Evolutionary conservation across 2,888 invertebrate genomes (phyloP), one percentile per base, ranked within the genome.

Genomic region (Caenorhabditis plicata): DNA sequence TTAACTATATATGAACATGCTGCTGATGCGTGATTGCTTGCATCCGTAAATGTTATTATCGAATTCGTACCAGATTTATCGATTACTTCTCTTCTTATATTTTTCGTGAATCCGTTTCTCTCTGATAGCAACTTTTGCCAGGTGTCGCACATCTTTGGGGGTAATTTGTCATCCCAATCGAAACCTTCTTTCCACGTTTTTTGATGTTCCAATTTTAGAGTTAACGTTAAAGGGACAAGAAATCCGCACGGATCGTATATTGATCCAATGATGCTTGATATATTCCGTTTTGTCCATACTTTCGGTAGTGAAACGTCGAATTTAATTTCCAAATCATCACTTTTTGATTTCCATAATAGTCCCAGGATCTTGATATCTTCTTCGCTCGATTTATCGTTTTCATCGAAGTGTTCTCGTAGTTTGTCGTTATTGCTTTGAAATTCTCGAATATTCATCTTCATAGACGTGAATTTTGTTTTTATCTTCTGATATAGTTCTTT

Each of bases 371-470:
- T 38, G 7, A 19, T 19, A 8, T 38, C 38, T 17, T 9, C 11
- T 20, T 38, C 38, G 5, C 11, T 19, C 22, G 13, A 13, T 17
- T 8, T 19, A n/a, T 38, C 38, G 4, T 17, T 5, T 8, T 19
- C 17, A 9, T 9, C 5, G 9, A 38, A 4, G 20, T 9, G 4
- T 9, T 23, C 25, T 13, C 7, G 3, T 13, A 63, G 25, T 23
- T 52, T 22, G 15, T 2, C 8, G 13, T 47, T 49, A 41, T 74
- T 75, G 1, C 67, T 71, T 3, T 2, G 8, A 23, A 26, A 64
- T 23, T 61, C 53, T 27, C 53, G 19, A 3, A 64, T 29, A 25
- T 64, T 56, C 58, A 64, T 65, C 1, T 27, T 7, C 5, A n/a
- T n/a, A n/a, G n/a, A n/a, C n/a, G n/a, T n/a, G n/a, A n/a, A n/a